These are phyloP conservation scores for Ecliptopera silaceata DNA, from an alignment of 2,888 invertebrate genomes.

Conservation along the genomic window DNA sequence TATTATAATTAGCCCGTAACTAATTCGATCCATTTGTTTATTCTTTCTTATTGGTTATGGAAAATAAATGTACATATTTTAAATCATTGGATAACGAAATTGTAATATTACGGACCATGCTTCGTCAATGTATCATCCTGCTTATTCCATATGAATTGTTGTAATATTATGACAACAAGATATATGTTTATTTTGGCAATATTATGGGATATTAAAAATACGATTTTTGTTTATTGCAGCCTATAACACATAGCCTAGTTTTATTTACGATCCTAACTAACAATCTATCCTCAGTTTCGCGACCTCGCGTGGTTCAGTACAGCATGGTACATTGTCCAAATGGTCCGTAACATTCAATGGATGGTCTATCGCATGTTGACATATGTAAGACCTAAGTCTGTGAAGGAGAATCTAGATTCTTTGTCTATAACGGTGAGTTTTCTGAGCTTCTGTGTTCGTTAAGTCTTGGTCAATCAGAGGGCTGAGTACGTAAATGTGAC, in stretches of 20 bases:
- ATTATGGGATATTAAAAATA: too few species aligned
- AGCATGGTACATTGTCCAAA: conserved; percentile 47
- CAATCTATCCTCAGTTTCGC: conserved; percentile 50
- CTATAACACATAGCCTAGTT: too few species aligned
- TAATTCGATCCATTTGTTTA: too few species aligned
- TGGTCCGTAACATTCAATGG: conserved; percentile 53
- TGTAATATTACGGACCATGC: conserved; percentile 9
- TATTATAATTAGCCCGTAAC: too few species aligned
- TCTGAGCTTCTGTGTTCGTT: conserved; percentile 12
- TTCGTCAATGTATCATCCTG: conserved; percentile 31
- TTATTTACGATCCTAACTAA: background rate
- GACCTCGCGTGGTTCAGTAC: conserved; percentile 50
- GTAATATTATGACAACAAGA: background rate
- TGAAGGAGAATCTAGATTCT: conserved; percentile 29
- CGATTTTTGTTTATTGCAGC: too few species aligned
- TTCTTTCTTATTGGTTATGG: too few species aligned
- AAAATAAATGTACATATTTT: too few species aligned
- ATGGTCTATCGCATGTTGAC: conserved; percentile 46
- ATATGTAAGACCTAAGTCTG: conserved; percentile 42
- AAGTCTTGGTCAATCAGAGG: background rate
- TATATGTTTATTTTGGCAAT: too few species aligned
- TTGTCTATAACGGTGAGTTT: conserved; percentile 14
- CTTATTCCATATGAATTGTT: background rate
- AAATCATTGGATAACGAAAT: background rate
- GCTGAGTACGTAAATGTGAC: too few species aligned